phyloP scores from a whole-genome alignment of 2,113 vertebrate species.

The Channa maculata region DNA sequence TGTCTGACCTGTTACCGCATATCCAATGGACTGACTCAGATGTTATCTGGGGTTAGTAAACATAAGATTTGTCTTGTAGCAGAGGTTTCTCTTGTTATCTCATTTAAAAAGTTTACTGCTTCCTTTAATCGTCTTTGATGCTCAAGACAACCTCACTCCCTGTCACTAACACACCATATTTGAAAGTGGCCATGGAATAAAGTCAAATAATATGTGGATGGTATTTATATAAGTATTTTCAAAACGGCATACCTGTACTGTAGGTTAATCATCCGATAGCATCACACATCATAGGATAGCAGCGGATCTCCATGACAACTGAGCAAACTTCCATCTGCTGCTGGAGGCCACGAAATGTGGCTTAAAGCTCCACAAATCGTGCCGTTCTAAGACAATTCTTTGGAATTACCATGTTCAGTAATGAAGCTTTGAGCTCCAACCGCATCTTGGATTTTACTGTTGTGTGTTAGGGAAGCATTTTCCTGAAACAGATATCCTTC shows the following conservation, averaged over 20 bases:
- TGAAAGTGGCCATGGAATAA: not conserved
- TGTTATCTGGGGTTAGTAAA: no score
- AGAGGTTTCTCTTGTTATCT: not conserved
- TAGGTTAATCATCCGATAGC: no score
- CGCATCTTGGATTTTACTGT: no score
- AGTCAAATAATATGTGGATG: not conserved
- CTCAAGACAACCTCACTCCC: not conserved
- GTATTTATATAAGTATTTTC: not conserved
- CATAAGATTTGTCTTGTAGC: not conserved
- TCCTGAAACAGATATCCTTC: no score
- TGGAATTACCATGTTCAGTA: no score
- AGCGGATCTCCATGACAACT: not conserved
- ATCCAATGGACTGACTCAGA: not conserved
- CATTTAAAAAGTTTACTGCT: not conserved
- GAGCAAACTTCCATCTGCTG: not conserved
- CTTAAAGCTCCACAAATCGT: not conserved
- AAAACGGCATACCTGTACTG: no score
- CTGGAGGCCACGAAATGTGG: not conserved
- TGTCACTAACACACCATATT: not conserved
- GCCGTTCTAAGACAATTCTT: no score
- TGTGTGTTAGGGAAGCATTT: no score
- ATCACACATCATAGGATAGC: not conserved
- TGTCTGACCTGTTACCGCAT: no score
- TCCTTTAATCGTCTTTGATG: not conserved
- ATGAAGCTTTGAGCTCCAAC: no score